phyloP scores from a whole-genome alignment of 1,140 invertebrate species.

The Druon quercuslanigerum region DNA sequence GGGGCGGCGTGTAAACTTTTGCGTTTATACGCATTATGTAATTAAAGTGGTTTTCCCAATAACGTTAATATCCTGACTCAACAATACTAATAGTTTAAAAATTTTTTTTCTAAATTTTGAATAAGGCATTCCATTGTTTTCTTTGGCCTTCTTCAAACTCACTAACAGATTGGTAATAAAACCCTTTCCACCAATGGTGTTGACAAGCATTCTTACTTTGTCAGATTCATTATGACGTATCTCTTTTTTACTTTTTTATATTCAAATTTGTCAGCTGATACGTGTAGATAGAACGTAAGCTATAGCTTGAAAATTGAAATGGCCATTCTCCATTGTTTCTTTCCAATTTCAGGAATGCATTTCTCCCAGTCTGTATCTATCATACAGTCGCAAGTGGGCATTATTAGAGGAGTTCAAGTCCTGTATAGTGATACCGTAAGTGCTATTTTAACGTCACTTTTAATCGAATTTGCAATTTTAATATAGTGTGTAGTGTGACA shows the following conservation, averaged over 20 bases:
- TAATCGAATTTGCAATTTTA: slow-evolving; percentile 29
- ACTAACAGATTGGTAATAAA: slow-evolving; percentile 23
- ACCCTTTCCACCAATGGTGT: not conserved
- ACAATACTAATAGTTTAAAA: not conserved
- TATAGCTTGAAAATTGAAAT: not conserved
- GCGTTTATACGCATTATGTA: slow-evolving; percentile 57
- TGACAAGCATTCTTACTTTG: slow-evolving; percentile 13
- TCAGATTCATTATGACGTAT: slow-evolving; percentile 13
- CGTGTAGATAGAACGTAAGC: not conserved
- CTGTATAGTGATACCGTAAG: slow-evolving; percentile 95
- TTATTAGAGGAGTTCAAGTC: slow-evolving; percentile 96
- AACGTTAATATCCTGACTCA: not conserved
- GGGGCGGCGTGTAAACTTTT: slow-evolving; percentile 39
- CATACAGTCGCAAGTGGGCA: slow-evolving; percentile 93
- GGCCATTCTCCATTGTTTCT: slow-evolving; percentile 35
- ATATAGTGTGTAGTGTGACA: not conserved
- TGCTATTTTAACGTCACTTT: slow-evolving; percentile 44
- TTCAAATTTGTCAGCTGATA: not conserved
- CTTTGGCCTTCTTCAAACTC: not conserved
- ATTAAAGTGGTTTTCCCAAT: slow-evolving; percentile 48
- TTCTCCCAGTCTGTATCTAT: slow-evolving; percentile 97
- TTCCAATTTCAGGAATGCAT: slow-evolving; percentile 91
- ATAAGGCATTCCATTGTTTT: slow-evolving; percentile 23
- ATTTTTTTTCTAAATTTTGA: not conserved
- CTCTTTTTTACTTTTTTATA: slow-evolving; percentile 14